Evolutionary conservation across 1,140 invertebrate genomes (phyloP), one percentile per base, ranked within the genome.

Genomic region (Papilio helenus): DNA sequence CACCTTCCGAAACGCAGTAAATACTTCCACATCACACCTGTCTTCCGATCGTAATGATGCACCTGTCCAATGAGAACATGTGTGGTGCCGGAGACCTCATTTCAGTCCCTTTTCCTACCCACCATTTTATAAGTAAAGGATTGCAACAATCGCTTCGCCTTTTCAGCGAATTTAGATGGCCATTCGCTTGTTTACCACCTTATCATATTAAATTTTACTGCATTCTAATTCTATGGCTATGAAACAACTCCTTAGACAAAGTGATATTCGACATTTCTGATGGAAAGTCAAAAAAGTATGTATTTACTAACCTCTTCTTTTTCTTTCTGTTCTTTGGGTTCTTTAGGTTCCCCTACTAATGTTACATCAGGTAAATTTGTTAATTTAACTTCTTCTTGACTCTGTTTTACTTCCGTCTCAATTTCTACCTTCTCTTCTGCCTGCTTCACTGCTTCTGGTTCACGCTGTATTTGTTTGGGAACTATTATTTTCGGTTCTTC

Each of bases 291-390:
- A 68, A 12, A 14, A 23, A 9, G 23, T 29, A 26, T 7, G 7
- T 42, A 10, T 72, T 72, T 82, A n/a, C 87, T 84, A 9, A 94
- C 92, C 86, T 92, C 92, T 80, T 94, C 90, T 39, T 55, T 55
- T 55, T 55, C 51, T 55, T 46, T 46, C 14, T 46, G 10, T 16
- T 55, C 51, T 20, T 88, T 92, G 5, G 87, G 87, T 76, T 88
- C 88, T 55, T 89, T 89, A 0, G 86, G 78, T 39, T 89, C 88
- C 3, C 91, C 89, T 0, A 92, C 91, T 10, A 90, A 78, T 12
- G 92, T 94, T 9, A 94, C 92, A 73, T 94, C 92, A 0, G 89
- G 90, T 74, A 90, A 71, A 23, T 91, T 90, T 23, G 83, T 55
- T n/a, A 85, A 82, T 26, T 92, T 88, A 16, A 86, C 85, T 68